Base-by-base conservation (phyloP, 1,140 invertebrate genomes). In the Drosophila pallidifrons region DNA sequence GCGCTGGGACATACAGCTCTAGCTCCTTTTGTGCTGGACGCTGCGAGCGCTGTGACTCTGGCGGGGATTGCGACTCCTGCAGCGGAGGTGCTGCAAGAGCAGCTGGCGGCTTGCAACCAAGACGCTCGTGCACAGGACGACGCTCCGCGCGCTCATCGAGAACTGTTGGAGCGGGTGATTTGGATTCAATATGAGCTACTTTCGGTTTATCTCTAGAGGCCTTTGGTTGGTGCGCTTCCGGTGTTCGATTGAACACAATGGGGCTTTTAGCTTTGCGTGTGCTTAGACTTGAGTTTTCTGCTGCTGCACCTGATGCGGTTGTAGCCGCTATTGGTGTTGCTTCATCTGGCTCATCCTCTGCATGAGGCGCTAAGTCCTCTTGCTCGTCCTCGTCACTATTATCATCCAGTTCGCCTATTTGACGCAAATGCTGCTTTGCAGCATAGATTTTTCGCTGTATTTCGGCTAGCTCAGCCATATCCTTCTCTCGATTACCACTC, bases 271-370 rank as follows among this genome's bases (percentile, higher is more conserved):
- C 46, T 45, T 75, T 89, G 1, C 79, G 70, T 10, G 68, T 66
- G 15, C 13, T 61, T 10, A 41, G 38, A 8, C 20, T 77, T 59
- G 45, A 11, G 38, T 11, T 55, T 38, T 41, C 60, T 25, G 16
- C 15, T 55, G 16, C 32, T 35, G 35, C 35, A 38, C 7, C 35
- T 38, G 10, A 11, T 32, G 30, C 30, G 5, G 30, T 32, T 32
- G 5, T 8, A 8, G 3, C 30, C 5, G 13, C n/a, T 45, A 28
- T 15, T 10, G 60, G 45, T 0, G 63, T 46, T 8, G 68, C 30
- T 52, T 92, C 92, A 20, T 93, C 93, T 8, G 20, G 66, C 2
- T 93, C 93, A 77, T 95, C 94, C 68, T 95, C 72, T 1, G n/a
- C 57, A 15, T 16, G 57, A 3, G 20, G 47, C 16, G 72, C 75